These are phyloP conservation scores for Idaea straminata DNA, from an alignment of 2,888 invertebrate species.

Conservation along the genomic window DNA sequence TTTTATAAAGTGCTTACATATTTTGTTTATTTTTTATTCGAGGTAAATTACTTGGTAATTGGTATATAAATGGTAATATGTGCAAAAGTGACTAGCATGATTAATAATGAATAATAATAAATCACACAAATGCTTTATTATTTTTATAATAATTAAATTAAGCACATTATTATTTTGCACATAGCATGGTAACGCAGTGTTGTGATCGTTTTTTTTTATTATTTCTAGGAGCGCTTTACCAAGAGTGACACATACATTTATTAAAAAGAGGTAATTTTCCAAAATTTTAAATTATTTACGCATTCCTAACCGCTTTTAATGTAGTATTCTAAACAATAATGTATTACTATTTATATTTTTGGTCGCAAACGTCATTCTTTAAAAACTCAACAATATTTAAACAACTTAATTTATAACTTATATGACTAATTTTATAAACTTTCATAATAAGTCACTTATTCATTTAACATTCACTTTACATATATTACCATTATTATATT, in stretches of 20 bases:
- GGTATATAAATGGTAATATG: conserved; percentile 50
- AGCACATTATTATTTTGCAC: conserved; percentile 11
- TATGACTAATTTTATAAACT: not conserved
- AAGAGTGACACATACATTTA: conserved; percentile 94
- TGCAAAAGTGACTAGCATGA: conserved; percentile 35
- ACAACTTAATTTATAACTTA: too few species aligned
- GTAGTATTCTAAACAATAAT: not conserved
- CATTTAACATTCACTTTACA: conserved; percentile 38
- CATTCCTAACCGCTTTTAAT: not conserved
- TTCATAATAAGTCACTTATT: not conserved
- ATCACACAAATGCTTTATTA: conserved; percentile 1
- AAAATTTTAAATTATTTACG: conserved; percentile 40
- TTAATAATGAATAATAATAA: conserved; percentile 16
- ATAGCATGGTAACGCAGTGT: conserved; percentile 60
- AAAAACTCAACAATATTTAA: too few species aligned
- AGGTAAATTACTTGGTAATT: not conserved
- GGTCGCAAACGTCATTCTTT: not conserved
- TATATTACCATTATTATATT: conserved; percentile 44
- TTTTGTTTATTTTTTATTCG: conserved; percentile 4
- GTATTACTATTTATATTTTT: not conserved
- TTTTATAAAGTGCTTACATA: too few species aligned
- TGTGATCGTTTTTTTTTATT: conserved; percentile 79
- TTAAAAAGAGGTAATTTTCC: conserved; percentile 80
- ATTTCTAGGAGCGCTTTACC: conserved; percentile 86
- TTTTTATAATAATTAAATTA: conserved; percentile 6